These are phyloP conservation scores for Ptilorrhoa leucosticta DNA, from an alignment of 2,113 vertebrate genomes.

Conservation along the genomic window DNA sequence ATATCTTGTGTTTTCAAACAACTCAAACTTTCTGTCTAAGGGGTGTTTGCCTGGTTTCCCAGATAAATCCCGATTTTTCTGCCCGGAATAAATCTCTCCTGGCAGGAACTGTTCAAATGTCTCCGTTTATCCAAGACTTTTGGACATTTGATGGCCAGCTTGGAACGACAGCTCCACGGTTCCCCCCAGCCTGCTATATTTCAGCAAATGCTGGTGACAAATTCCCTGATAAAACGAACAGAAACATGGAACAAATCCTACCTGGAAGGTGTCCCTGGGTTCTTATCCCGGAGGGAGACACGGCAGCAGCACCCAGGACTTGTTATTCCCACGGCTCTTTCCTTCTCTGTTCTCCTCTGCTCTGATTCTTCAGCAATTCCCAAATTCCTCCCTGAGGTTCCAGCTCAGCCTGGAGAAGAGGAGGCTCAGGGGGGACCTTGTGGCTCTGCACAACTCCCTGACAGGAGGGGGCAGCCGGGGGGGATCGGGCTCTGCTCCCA, in stretches of 20 bases:
- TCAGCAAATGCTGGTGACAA: neutral
- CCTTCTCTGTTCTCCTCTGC: neutral
- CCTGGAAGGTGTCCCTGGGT: neutral
- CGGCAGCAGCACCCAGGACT: fast-evolving
- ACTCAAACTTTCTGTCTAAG: neutral
- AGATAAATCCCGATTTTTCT: neutral
- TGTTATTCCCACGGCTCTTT: neutral
- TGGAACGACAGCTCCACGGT: neutral
- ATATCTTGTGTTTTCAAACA: neutral
- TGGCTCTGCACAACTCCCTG: neutral
- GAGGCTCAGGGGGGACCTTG: neutral
- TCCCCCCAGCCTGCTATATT: neutral
- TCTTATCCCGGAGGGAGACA: neutral
- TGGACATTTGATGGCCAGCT: neutral
- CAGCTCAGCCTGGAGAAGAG: neutral
- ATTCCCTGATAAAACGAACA: neutral
- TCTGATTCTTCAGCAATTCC: neutral
- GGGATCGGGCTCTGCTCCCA: neutral
- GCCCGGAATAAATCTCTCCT: neutral
- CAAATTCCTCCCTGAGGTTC: neutral
- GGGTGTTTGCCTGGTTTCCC: neutral
- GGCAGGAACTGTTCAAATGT: neutral
- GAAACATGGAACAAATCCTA: neutral
- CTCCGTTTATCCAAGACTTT: neutral
- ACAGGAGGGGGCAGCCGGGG: neutral